Percentiles rank a stretch among this genome's conserved stretches.
These are phyloP conservation scores for Chironomus riparius DNA, from an alignment of 2,888 invertebrate species.

Conservation along the genomic window DNA sequence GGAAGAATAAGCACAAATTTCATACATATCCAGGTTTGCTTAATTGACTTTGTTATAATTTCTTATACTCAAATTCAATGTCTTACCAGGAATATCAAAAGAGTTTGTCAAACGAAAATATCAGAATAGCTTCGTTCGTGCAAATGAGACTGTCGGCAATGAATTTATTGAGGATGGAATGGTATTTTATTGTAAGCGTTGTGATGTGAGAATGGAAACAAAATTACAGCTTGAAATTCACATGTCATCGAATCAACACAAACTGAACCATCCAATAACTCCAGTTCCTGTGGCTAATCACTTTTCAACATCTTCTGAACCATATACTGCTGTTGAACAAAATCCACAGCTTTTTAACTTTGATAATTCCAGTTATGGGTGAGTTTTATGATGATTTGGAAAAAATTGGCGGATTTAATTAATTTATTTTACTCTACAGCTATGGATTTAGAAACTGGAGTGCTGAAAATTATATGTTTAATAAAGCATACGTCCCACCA, in stretches of 20 bases:
- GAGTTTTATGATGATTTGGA: background rate
- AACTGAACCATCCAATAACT: conserved; percentile 22
- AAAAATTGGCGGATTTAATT: background rate
- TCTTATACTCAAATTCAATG: too few relatives aligned
- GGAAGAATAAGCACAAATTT: conserved; percentile 18
- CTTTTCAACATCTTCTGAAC: background rate
- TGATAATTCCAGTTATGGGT: conserved; percentile 15
- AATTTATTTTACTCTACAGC: background rate
- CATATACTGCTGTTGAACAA: background rate
- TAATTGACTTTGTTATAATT: too few relatives aligned
- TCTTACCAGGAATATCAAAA: conserved; percentile 12
- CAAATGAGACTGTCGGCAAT: conserved; percentile 8
- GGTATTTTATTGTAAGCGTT: conserved; percentile 8
- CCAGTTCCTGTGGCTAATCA: background rate
- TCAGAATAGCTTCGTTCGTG: conserved; percentile 20
- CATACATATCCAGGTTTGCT: background rate
- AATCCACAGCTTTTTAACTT: conserved; percentile 21
- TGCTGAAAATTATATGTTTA: background rate
- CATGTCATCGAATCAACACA: conserved; percentile 16
- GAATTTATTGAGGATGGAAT: conserved; percentile 19
- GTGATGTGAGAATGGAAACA: conserved; percentile 12
- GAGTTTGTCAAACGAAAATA: conserved; percentile 20
- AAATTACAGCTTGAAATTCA: conserved; percentile 21
- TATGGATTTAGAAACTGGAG: conserved; percentile 18
- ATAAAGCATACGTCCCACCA: background rate